phyloP scores from a whole-genome alignment of 2,888 invertebrate species.

The Pandemis corylana region DNA sequence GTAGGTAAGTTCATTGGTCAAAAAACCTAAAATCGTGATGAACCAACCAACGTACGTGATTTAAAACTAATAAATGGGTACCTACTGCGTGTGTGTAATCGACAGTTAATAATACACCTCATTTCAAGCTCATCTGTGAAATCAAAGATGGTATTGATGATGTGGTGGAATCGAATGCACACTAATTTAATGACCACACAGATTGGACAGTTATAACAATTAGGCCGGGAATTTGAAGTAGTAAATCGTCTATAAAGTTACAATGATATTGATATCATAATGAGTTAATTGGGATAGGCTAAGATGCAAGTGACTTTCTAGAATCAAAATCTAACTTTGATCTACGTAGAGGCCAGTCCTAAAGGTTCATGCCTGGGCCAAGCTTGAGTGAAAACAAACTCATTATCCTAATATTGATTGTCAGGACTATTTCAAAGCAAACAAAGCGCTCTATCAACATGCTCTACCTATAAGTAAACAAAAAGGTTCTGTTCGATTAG shows the following conservation, averaged over 20 bases:
- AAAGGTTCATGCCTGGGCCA: too few relatives aligned
- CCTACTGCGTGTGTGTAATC: conserved; percentile 20
- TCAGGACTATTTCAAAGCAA: too few relatives aligned
- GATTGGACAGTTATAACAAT: neutral
- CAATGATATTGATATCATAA: neutral
- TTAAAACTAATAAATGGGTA: conserved; percentile 5
- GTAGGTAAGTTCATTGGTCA: conserved; percentile 1
- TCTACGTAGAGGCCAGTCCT: too few relatives aligned
- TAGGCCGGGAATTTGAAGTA: neutral
- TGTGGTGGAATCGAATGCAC: neutral
- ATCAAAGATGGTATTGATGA: conserved; percentile 8
- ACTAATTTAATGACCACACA: neutral
- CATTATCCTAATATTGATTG: too few relatives aligned
- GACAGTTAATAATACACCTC: conserved; percentile 19
- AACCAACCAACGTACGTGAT: conserved; percentile 5
- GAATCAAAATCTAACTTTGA: too few relatives aligned
- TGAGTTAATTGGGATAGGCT: too few relatives aligned
- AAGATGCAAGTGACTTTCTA: too few relatives aligned
- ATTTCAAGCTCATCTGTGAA: conserved; percentile 17
- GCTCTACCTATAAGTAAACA: neutral
- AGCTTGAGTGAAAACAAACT: too few relatives aligned
- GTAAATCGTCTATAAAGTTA: neutral
- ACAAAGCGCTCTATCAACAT: neutral
- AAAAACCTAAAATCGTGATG: conserved; percentile 14
- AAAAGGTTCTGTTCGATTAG: neutral